Evolutionary conservation across 2,113 vertebrate species (phyloP), one percentile per base, ranked within the genome.

Genomic region (Dipodomys spectabilis): DNA sequence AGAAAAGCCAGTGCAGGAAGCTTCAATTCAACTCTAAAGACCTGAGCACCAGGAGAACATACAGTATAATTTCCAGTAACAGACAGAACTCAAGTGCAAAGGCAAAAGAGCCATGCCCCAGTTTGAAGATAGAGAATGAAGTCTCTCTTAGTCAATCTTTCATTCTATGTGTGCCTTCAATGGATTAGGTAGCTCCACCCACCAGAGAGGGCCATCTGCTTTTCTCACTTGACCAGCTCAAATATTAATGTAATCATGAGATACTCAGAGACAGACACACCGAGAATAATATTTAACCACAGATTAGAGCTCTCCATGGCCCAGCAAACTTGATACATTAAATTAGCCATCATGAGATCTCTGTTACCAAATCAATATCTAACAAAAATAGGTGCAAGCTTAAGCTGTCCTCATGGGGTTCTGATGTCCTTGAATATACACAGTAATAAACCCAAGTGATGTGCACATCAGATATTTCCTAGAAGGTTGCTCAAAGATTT

Each of bases 401-500:
- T 20, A 32, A 35, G n/a, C 49, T 86, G 85, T 78, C 32, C 77
- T 30, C 49, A 49, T 0, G 3, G 15, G 32, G 9, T 44, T 86
- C 80, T 27, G 32, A 81, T 35, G 18, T 39, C 27, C n/a, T 23
- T 27, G 15, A 86, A 23, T 23, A 12, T 35, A 32, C n/a, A 30
- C 30, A 15, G 18, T 16, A 0, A 28, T 72, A 7, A 6, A 4
- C 53, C n/a, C 27, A 22, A 64, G 35, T 73, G 77, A 75, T 62
- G 32, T 19, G 19, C 71, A 90, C 90, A 93, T 49, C 35, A 78
- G 10, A 3, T n/a, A 60, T 81, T 91, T 62, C 20, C 22, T 75
- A 62, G 18, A 87, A 22, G 45, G 69, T 82, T 78, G 39, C 69
- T 93, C 71, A 71, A 87, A 83, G 49, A 69, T 49, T 65, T 85